Conservation (phyloP, 2,888 invertebrate genomes). For the Pycnomerus fuliginosus region DNA sequence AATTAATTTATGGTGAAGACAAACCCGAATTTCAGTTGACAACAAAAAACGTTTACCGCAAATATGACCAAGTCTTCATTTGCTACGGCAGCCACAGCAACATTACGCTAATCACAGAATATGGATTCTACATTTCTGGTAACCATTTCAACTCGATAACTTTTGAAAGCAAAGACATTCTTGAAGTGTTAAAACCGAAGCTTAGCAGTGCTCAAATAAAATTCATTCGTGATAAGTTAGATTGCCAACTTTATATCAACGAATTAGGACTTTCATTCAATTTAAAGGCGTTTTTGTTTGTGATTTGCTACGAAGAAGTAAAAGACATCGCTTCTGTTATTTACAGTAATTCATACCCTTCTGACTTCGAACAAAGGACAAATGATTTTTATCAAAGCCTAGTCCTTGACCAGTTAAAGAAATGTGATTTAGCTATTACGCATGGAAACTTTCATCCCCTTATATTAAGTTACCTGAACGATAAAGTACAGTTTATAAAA, state of each 20-base stretch:
- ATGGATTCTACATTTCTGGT: slow-evolving; percentile 71
- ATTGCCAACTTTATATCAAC: slow-evolving; percentile 61
- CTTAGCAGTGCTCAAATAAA: slow-evolving; percentile 53
- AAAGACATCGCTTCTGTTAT: slow-evolving; percentile 30
- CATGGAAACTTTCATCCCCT: no score
- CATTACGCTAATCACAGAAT: slow-evolving; percentile 77
- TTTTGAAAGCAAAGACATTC: slow-evolving; percentile 31
- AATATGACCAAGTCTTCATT: slow-evolving; percentile 79
- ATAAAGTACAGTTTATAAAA: not conserved
- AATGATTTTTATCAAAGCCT: no score
- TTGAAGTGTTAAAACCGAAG: slow-evolving; percentile 24
- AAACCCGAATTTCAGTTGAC: slow-evolving; percentile 57
- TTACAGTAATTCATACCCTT: slow-evolving; percentile 34
- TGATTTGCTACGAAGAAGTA: slow-evolving; percentile 28
- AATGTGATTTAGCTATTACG: no score
- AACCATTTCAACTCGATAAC: slow-evolving; percentile 34
- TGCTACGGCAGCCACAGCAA: slow-evolving; percentile 85
- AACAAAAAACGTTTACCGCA: slow-evolving; percentile 57
- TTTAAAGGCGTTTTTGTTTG: slow-evolving; percentile 52
- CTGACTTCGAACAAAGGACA: no score
- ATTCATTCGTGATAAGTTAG: slow-evolving; percentile 62
- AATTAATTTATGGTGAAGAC: slow-evolving; percentile 31
- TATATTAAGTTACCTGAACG: no score
- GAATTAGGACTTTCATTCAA: slow-evolving; percentile 66
- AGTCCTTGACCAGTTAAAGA: no score